Evolutionary conservation across 1,140 invertebrate genomes (phyloP).

Genomic region (Eurosta solidaginis): DNA sequence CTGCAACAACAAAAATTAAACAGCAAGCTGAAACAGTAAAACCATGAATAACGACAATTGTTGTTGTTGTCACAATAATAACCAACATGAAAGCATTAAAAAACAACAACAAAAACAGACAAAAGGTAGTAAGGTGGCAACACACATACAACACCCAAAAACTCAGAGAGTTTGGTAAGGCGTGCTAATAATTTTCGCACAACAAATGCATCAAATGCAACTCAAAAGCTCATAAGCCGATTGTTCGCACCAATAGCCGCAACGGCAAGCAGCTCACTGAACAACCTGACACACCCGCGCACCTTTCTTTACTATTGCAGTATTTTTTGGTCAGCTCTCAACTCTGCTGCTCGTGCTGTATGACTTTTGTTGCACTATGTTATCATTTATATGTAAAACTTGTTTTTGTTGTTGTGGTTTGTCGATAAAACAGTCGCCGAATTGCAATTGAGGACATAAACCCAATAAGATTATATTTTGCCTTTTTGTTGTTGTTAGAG

Average conservation of each 20-base stretch:
- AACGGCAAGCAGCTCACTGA: not conserved
- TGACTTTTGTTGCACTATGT: not conserved
- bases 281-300: not conserved
- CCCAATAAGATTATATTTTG: not conserved
- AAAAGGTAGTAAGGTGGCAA: not conserved
- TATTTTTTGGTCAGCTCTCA: no score
- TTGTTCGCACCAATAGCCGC: slow-evolving; percentile 8
- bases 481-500: not conserved
- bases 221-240: slow-evolving; percentile 19
- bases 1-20: not conserved
- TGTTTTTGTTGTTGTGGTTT: not conserved
- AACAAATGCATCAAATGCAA: slow-evolving; percentile 17
- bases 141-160: not conserved
- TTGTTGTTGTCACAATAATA: not conserved
- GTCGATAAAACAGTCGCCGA: slow-evolving; percentile 7
- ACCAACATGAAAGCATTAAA: slow-evolving; percentile 11
- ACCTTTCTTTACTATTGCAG: not conserved
- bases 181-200: not conserved
- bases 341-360: no score
- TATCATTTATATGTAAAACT: not conserved
- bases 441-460: slow-evolving; percentile 13
- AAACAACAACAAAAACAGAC: not conserved
- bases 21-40: not conserved
- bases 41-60: not conserved
- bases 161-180: no score